Conservation (phyloP, 2,113 vertebrate genomes). For the Noctilio leporinus region DNA sequence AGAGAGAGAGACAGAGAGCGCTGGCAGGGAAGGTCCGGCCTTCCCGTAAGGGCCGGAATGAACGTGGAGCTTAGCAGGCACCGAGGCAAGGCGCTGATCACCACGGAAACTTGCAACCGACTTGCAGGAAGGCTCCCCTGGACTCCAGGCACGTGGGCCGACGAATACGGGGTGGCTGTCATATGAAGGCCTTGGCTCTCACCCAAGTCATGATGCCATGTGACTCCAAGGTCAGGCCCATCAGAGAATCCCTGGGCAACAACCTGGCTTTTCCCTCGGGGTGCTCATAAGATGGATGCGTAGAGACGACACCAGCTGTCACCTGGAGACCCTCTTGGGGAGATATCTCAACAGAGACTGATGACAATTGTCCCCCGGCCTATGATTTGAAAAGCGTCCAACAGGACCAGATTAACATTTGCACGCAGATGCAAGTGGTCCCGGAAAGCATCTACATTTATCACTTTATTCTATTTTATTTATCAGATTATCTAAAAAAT, state of each 20-base stretch:
- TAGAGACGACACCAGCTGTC: background rate
- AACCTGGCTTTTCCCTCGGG: background rate
- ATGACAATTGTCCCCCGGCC: background rate
- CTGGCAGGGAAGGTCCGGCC: background rate
- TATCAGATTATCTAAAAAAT: background rate
- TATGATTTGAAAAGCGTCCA: background rate
- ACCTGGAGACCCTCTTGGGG: background rate
- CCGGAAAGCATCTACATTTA: background rate
- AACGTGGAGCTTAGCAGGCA: background rate
- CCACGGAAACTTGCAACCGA: background rate
- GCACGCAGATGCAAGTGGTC: background rate
- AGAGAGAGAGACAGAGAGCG: background rate
- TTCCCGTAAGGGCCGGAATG: background rate
- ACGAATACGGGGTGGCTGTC: background rate
- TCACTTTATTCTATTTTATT: background rate
- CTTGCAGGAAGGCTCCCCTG: background rate
- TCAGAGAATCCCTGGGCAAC: background rate
- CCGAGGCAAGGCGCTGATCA: background rate
- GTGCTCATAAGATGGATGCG: background rate
- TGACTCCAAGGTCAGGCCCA: background rate
- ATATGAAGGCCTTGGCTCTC: background rate
- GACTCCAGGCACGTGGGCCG: background rate
- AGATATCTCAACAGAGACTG: background rate
- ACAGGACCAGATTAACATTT: background rate
- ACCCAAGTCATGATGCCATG: background rate